Evolutionary conservation across 2,888 invertebrate genomes (phyloP).

Genomic region (Cancer borealis): DNA sequence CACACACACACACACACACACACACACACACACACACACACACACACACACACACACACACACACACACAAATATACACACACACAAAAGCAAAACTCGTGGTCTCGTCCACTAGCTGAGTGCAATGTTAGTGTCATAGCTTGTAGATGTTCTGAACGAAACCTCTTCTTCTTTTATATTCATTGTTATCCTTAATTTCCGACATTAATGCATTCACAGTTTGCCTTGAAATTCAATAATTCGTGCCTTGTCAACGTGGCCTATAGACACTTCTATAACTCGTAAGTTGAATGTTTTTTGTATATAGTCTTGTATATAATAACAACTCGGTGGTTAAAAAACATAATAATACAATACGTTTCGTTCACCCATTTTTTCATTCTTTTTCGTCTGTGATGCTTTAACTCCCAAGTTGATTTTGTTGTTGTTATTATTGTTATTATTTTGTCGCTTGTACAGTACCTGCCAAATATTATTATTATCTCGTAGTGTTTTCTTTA

Average conservation of each 20-base stretch:
- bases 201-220: slow-evolving; percentile 75
- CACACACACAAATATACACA: slow-evolving; percentile 48
- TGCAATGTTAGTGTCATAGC: slow-evolving; percentile 72
- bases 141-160: slow-evolving; percentile 63
- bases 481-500: slow-evolving; percentile 74
- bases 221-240: slow-evolving; percentile 75
- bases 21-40: background rate
- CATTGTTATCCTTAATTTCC: slow-evolving; percentile 64
- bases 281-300: slow-evolving; percentile 64
- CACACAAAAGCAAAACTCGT: slow-evolving; percentile 17
- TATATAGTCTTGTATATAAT: slow-evolving; percentile 68
- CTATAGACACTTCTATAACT: slow-evolving; percentile 61
- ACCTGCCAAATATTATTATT: slow-evolving; percentile 75
- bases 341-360: background rate
- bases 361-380: slow-evolving; percentile 54
- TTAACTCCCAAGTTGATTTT: slow-evolving; percentile 66
- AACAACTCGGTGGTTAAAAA: slow-evolving; percentile 63
- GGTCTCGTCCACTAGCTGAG: slow-evolving; percentile 57
- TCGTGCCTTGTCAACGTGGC: slow-evolving; percentile 76
- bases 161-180: slow-evolving; percentile 59
- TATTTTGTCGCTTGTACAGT: slow-evolving; percentile 71
- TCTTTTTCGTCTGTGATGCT: slow-evolving; percentile 71
- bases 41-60: slow-evolving; percentile 37
- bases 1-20: slow-evolving; percentile 17
- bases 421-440: slow-evolving; percentile 61